Evolutionary conservation across 2,113 vertebrate genomes (phyloP).

Genomic region (Salminus brasiliensis): DNA sequence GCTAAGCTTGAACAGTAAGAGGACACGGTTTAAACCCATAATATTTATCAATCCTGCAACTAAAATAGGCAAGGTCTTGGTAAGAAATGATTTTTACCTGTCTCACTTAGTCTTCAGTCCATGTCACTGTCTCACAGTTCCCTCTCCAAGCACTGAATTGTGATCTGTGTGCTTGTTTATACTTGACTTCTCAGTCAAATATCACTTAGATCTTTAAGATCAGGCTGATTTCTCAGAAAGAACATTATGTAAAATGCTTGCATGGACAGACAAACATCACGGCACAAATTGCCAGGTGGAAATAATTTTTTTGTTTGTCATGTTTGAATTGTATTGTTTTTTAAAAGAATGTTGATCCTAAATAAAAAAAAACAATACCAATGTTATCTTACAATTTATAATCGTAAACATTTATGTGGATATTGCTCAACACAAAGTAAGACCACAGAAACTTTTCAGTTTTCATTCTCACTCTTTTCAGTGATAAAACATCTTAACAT

Average conservation of each 20-base stretch:
- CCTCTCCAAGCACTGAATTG: neutral
- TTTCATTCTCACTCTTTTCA: too few relatives aligned
- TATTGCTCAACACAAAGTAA: too few relatives aligned
- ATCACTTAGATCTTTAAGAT: neutral
- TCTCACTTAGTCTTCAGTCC: neutral
- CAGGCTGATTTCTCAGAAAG: neutral
- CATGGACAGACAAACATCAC: neutral
- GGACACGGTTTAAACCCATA: neutral
- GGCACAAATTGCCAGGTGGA: neutral
- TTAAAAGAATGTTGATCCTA: too few relatives aligned
- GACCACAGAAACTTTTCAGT: too few relatives aligned
- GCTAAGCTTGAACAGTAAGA: conserved; percentile 36
- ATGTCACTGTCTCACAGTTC: neutral
- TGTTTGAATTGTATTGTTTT: too few relatives aligned
- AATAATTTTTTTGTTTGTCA: neutral
- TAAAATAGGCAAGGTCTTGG: neutral
- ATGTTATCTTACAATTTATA: too few relatives aligned
- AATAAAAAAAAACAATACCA: too few relatives aligned
- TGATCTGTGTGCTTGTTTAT: neutral
- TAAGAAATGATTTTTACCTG: neutral
- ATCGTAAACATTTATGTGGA: too few relatives aligned
- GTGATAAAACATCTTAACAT: too few relatives aligned
- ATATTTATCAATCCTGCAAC: neutral
- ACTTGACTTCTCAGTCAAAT: neutral
- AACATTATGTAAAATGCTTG: neutral